phyloP scores from a whole-genome alignment of 1,140 invertebrate genomes.

The Achroia grisella region DNA sequence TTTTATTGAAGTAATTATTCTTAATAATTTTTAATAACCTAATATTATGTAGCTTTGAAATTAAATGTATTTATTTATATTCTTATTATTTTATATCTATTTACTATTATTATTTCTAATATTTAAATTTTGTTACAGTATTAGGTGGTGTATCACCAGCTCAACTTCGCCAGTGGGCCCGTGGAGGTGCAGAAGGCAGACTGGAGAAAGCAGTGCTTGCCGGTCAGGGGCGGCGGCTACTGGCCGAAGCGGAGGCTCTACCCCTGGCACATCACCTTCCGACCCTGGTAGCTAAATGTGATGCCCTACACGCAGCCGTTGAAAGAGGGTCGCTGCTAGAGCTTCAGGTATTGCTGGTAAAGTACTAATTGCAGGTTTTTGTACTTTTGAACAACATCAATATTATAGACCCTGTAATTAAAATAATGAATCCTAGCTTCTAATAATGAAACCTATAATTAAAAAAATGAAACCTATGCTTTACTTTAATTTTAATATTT shows the following conservation, averaged over 20 bases:
- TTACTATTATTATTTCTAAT: too few relatives aligned
- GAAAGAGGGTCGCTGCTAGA: slow-evolving; percentile 79
- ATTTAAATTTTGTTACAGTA: slow-evolving; percentile 15
- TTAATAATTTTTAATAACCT: too few relatives aligned
- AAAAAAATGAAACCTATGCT: too few relatives aligned
- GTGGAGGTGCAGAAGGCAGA: slow-evolving; percentile 82
- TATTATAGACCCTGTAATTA: too few relatives aligned
- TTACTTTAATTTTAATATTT: too few relatives aligned
- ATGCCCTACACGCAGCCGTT: slow-evolving; percentile 81
- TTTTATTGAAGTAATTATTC: too few relatives aligned
- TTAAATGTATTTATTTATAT: too few relatives aligned
- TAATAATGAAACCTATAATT: too few relatives aligned
- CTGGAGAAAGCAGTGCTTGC: slow-evolving; percentile 85
- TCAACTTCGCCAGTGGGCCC: slow-evolving; percentile 80
- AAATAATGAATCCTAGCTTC: too few relatives aligned
- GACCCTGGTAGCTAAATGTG: slow-evolving; percentile 81
- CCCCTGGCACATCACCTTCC: slow-evolving; percentile 80
- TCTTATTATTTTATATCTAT: too few relatives aligned
- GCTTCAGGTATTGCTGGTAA: slow-evolving; percentile 66
- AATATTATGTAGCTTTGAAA: too few relatives aligned
- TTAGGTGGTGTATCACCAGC: slow-evolving; percentile 55
- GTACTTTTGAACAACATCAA: too few relatives aligned
- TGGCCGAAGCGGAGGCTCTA: slow-evolving; percentile 80
- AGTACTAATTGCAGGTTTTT: background rate
- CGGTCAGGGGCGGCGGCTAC: slow-evolving; percentile 82